Conservation (phyloP, 2,797 vertebrate genomes). For the Cyclopterus lumpus region DNA sequence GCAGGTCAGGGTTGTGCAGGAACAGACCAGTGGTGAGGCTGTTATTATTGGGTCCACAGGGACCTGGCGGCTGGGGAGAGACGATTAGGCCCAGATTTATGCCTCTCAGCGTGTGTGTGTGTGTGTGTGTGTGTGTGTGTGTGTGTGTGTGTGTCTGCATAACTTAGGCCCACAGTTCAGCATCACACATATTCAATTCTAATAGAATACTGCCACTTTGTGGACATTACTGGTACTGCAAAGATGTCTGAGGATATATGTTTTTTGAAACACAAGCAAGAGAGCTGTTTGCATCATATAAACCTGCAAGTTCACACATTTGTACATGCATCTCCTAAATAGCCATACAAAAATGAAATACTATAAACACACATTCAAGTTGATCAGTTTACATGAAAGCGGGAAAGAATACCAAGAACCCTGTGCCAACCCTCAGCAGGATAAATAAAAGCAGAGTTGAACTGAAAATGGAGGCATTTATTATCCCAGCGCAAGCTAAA, state of each 20-base stretch:
- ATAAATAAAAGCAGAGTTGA: conserved; percentile 54
- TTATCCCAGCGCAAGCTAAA: conserved; percentile 69
- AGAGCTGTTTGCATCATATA: neutral
- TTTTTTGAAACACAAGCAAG: neutral
- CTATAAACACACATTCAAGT: conserved; percentile 31
- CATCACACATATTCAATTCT: conserved; percentile 53
- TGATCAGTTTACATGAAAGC: conserved; percentile 25
- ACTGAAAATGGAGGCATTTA: conserved; percentile 67
- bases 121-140: conserved; percentile 36
- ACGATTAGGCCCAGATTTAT: conserved; percentile 82
- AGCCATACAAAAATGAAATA: conserved; percentile 13
- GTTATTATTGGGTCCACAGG: conserved; percentile 79
- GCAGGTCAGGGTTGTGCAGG: conserved; percentile 72
- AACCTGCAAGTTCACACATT: neutral
- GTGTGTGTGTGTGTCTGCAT: conserved; percentile 23
- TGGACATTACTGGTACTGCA: conserved; percentile 61
- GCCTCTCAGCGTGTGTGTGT: conserved; percentile 64
- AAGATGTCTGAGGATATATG: neutral
- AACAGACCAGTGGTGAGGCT: conserved; percentile 77
- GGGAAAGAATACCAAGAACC: conserved; percentile 16
- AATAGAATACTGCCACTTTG: conserved; percentile 65
- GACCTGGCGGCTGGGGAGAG: conserved; percentile 78
- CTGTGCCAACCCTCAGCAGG: conserved; percentile 11
- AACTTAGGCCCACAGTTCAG: no score
- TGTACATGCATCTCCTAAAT: neutral